Base-by-base conservation (phyloP, 2,888 invertebrate genomes). In the Drosophila nr. perissopoda region DNA sequence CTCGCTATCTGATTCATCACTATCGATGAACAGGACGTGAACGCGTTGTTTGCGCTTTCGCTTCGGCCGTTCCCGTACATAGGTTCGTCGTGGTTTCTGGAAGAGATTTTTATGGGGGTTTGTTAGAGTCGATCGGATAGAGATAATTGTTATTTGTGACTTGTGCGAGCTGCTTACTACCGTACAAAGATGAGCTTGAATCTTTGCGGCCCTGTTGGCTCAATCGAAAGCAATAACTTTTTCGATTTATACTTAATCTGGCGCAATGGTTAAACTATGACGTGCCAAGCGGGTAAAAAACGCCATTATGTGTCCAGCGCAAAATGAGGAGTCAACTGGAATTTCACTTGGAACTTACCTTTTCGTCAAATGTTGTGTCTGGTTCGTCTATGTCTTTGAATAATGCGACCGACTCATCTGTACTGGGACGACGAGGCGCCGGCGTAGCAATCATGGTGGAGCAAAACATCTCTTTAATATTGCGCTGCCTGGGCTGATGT, bases 71-170 rank as follows among this genome's bases (percentile, higher is more conserved):
- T 79, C 82, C 5, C 87, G 80, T 2, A 82, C 76, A 56, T 92
- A 92, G 1, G 93, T 92, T n/a, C 91, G 90, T 49, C 82, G 83
- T 11, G 87, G 70, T 58, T 78, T 67, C 93, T 92, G 58, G 6
- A 73, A 59, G 25, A 65, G 29, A 53, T 52, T 11, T 4, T 49
- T 52, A 16, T 18, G 1, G 13, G 13, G 1, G 5, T 27, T 53
- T 2, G 33, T 48, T 48, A 48, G 7, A 0, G 0, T 21, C 18
- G 7, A 27, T 16, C 29, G 16, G 16, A 10, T 3, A 21, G 6
- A 21, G 21, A 36, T 1, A 40, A 0, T 16, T 6, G 4, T 36
- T 27, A 4, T 11, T 16, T 11, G 29, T 40, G 25, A 16, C 7
- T 45, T 87, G 87, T 90, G 36, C 45, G 73, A 89, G 82, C 85